Base-by-base conservation (phyloP, 2,113 vertebrate species). In the Phylloscopus trochiloides region DNA sequence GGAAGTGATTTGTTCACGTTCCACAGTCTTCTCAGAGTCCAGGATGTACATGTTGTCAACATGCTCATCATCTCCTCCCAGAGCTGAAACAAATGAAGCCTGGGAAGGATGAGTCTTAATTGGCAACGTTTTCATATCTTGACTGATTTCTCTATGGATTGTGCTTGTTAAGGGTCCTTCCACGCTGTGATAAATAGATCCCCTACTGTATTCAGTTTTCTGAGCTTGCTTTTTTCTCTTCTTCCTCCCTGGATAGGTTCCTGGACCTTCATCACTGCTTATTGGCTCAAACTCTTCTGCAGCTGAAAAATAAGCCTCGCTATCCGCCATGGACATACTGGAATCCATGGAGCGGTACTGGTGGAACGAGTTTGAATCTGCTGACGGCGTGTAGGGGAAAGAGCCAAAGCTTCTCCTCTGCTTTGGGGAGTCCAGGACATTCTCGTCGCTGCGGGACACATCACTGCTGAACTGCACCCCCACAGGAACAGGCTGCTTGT, bases 291-390 rank as follows among this genome's bases (percentile, higher is more conserved):
- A 99, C 94, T 99, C 99, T 83, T 99, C 99, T 0, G 99, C 98
- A 7, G 99, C 99, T 9, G 99, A 99, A 95, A 99, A 99, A 96
- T 99, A 99, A 79, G 99, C 99, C 98, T 99, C 99, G 3, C 99
- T 99, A 68, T 99, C 99, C 6, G 99, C 99, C 96, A 99, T 98
- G 1, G 99, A 99, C 99, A 99, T 99, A 78, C 99, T 99, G 76
- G 99, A 99, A 93, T 99, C 99, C 67, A 99, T 99, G 0, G 99
- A 99, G 75, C 99, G 99, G 96, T 99, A 99, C 62, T 99, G 99
- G 95, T 99, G 99, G 97, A 99, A 99, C 1, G 99, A 99, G 96
- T 98, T 99, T 6, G 99, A 99, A 95, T 99, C 99, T 1, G 99
- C 99, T 34, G 99, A 99, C 0, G 99, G 99, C 3, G 99, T 99